Base-by-base conservation (phyloP, 2,113 vertebrate genomes). In the Melanerpes formicivorus region DNA sequence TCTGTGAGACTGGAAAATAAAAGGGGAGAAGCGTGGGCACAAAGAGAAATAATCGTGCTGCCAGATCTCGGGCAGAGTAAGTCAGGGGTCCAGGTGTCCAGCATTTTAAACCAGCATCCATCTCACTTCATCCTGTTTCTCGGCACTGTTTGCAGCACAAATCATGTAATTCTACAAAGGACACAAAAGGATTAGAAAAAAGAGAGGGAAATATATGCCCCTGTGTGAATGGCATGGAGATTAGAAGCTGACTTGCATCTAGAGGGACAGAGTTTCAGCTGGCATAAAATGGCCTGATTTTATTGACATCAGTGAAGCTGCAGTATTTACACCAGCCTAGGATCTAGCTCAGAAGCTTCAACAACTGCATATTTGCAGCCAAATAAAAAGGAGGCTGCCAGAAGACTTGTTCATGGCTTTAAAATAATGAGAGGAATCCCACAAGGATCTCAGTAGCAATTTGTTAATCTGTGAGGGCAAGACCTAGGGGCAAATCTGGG, bases 291-390 rank as follows among this genome's bases (percentile, higher is more conserved):
- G 76, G 58, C 8, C 65, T 71, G 72, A 59, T 79, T 80, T 46
- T 89, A 88, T 8, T 91, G 89, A 90, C 79, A 93, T 80, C 82
- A 86, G 44, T 80, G 65, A 94, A 91, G 69, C 29, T 11, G 1
- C 58, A 81, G 94, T 94, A 93, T 93, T 95, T 95, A 84, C 71
- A 96, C 9, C 90, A 87, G 70, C 59, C 93, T 88, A 88, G 32
- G 44, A 80, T 34, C 44, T 80, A 80, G 59, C 79, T n/a, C 81
- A 93, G 90, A 88, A 64, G 66, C 23, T 92, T 91, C 67, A 84
- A 76, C 52, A 58, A 74, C 76, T 25, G 60, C 92, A 76, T 44
- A 73, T 72, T 50, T 65, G 76, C 63, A 90, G 60, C 42, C 70
- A 86, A 73, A 84, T 79, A 93, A 95, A 96, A 91, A 52, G 50